phyloP scores from a whole-genome alignment of 2,113 vertebrate species.

The Myodes glareolus region DNA sequence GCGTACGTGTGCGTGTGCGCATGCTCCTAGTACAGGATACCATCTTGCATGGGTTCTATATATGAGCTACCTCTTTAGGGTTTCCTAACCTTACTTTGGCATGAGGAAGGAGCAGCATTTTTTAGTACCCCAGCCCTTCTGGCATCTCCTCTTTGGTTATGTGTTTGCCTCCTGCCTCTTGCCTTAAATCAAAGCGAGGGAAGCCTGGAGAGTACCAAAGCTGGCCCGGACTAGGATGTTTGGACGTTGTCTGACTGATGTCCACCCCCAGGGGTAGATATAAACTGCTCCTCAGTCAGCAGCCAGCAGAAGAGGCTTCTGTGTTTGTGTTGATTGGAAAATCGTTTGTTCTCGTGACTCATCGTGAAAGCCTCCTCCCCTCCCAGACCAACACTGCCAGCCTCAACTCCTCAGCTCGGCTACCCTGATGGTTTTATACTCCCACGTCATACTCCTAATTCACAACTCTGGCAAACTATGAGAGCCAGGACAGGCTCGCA shows the following conservation, averaged over 20 bases:
- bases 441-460: background rate
- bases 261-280: background rate
- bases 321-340: background rate
- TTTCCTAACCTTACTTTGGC: background rate
- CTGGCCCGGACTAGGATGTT: background rate
- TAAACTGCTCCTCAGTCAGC: background rate
- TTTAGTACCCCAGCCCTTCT: background rate
- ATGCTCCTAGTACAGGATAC: background rate
- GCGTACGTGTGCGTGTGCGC: too few species aligned
- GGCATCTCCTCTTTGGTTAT: background rate
- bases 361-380: background rate
- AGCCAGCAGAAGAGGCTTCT: background rate
- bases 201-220: background rate
- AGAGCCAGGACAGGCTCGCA: background rate
- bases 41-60: background rate
- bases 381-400: background rate
- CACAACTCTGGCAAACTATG: background rate
- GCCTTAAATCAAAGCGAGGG: background rate
- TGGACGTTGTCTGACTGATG: background rate
- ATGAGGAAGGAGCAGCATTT: rapidly evolving
- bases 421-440: background rate
- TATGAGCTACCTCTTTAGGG: background rate
- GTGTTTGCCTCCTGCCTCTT: background rate
- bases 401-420: background rate
- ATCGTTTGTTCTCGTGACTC: background rate